Conservation (phyloP, 2,113 vertebrate genomes). For the Haemorhous mexicanus region DNA sequence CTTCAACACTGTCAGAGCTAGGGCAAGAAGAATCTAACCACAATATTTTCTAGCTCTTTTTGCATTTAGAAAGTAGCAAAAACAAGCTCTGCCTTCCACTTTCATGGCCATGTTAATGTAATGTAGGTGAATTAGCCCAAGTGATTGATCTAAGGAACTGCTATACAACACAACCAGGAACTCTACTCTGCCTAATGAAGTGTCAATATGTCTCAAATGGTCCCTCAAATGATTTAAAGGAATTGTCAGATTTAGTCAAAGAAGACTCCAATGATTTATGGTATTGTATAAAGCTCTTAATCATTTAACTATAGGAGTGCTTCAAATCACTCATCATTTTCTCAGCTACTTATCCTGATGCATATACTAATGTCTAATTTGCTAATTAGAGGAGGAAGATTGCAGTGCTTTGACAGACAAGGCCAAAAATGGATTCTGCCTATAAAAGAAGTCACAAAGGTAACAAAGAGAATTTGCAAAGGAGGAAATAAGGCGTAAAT, state of each 20-base stretch:
- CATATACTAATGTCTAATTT: background rate
- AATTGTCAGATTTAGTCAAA: slow-evolving; percentile 6
- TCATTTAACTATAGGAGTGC: background rate
- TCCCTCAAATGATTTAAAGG: background rate
- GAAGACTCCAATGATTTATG: background rate
- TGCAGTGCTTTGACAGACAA: background rate
- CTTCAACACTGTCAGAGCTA: background rate
- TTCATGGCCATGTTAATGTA: background rate
- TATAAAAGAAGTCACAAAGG: background rate
- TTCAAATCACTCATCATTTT: background rate
- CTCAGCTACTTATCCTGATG: background rate
- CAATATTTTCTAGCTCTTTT: background rate
- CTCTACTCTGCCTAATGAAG: background rate
- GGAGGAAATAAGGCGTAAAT: background rate
- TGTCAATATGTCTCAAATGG: background rate
- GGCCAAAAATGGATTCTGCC: background rate
- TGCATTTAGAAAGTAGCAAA: background rate
- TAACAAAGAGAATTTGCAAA: background rate
- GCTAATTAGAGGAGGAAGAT: background rate
- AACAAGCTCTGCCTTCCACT: background rate
- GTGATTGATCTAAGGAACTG: background rate
- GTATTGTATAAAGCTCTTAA: background rate
- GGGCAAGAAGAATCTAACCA: background rate
- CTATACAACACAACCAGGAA: background rate
- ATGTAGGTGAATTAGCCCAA: background rate